Evolutionary conservation across 2,888 invertebrate species (phyloP).

Genomic region (Sinotaia quadrata): DNA sequence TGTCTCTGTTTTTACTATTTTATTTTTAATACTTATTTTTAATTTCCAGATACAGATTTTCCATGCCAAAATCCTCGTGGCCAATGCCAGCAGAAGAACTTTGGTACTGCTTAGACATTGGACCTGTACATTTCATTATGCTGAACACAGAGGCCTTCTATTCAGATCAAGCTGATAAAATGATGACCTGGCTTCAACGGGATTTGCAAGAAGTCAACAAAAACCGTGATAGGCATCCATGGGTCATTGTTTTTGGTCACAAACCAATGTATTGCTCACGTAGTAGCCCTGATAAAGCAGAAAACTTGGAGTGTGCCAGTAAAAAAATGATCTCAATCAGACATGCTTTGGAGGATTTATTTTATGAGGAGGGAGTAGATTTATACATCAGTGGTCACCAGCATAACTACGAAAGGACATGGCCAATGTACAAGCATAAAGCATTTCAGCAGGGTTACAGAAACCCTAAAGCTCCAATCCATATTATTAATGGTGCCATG

Average conservation of each 20-base stretch:
- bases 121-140: constrained; percentile 63
- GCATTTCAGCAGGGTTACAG: constrained; percentile 52
- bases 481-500: constrained; percentile 58
- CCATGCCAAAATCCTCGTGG: constrained; percentile 62
- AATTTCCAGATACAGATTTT: constrained; percentile 52
- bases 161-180: constrained; percentile 77
- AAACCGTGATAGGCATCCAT: constrained; percentile 55
- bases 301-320: constrained; percentile 56
- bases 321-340: constrained; percentile 46
- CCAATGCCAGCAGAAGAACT: constrained; percentile 63
- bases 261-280: constrained; percentile 70
- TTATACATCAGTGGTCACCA: constrained; percentile 61
- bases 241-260: constrained; percentile 70
- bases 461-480: constrained; percentile 59
- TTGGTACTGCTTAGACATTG: constrained; percentile 69
- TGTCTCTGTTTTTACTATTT: too few species aligned
- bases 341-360: constrained; percentile 56
- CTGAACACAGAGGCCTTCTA: constrained; percentile 60
- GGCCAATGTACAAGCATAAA: constrained; percentile 59
- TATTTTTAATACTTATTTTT: not conserved
- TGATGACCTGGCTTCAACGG: constrained; percentile 57
- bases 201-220: constrained; percentile 58
- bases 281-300: constrained; percentile 50
- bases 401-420: constrained; percentile 65
- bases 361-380: constrained; percentile 63